Base-by-base conservation (phyloP, 2,113 vertebrate genomes). In the Bufo gargarizans region DNA sequence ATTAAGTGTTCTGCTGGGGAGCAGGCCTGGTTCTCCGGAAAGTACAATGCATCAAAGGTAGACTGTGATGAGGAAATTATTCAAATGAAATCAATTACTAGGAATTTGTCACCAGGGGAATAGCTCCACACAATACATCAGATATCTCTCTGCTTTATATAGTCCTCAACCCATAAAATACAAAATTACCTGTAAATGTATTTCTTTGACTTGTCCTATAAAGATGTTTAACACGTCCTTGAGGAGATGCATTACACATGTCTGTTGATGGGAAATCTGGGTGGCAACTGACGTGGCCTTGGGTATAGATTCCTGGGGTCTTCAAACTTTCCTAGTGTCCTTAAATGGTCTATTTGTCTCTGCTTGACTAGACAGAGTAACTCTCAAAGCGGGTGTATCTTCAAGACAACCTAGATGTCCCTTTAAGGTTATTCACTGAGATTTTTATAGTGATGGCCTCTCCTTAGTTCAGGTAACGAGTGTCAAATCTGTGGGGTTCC, bases 1-100 rank as follows among this genome's bases (percentile, higher is more conserved):
- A 77, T 76, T 63, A 61, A 43, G 43, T 33, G 67, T 59, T 55
- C 12, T 85, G n/a, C 20, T 12, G 61, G 67, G 82, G 65, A 79
- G 22, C 77, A 33, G 14, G 59, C 19, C 17, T 50, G 43, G 9
- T 16, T 20, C 43, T 61, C 56, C 43, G 56, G 0, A 81, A 17
- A 16, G 1, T 49, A 61, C 19, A 50, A n/a, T 4, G 50, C 43
- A 67, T 33, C 22, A 12, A n/a, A 65, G 12, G 50, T 59, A 22
- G 53, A 13, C 10, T 82, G 22, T 43, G 56, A 81, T 45, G 6
- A 19, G 59, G 13, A 82, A 67, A 83, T n/a, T 53, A 55, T 67
- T 33, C 9, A 67, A 13, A 67, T 53, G 10, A 83, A 22, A 13
- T 69, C 47, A 13, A 13, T 69, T 74, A 74, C 72, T 20, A 20